Conservation (phyloP, 2,888 invertebrate genomes). For the Ligdia adustata region DNA sequence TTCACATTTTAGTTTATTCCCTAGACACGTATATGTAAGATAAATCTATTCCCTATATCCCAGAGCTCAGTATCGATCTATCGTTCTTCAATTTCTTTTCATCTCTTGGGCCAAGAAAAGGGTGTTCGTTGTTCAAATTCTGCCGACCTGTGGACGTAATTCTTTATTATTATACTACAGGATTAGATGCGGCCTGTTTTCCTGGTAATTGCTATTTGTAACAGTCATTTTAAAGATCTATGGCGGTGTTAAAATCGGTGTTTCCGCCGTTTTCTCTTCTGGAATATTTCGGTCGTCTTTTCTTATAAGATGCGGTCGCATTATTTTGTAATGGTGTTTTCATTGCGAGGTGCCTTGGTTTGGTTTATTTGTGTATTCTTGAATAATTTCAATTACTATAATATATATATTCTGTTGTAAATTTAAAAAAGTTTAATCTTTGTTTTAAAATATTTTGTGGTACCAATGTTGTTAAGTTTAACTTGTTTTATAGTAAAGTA, state of each 20-base stretch:
- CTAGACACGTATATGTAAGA: too few species aligned
- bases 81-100: conserved; percentile 1
- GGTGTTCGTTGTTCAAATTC: conserved; percentile 36
- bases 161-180: conserved; percentile 45
- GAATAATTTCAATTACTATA: too few species aligned
- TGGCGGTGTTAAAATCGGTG: conserved; percentile 32
- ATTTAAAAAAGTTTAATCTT: too few species aligned
- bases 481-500: too few species aligned
- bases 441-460: too few species aligned
- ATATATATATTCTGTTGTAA: too few species aligned
- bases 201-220: conserved; percentile 55
- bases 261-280: conserved; percentile 18
- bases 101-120: conserved; percentile 35
- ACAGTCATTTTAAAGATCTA: conserved; percentile 55
- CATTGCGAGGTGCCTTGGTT: too few species aligned
- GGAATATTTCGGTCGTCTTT: conserved; percentile 22
- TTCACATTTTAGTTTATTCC: too few species aligned
- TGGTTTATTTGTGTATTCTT: too few species aligned
- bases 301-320: conserved; percentile 9
- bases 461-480: too few species aligned
- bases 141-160: conserved; percentile 43
- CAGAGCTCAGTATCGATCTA: too few species aligned
- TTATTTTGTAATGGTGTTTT: conserved; percentile 7
- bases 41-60: too few species aligned
- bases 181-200: conserved; percentile 42